These are phyloP conservation scores for Peromyscus polionotus DNA, from an alignment of 2,113 vertebrate species.

Conservation along the genomic window DNA sequence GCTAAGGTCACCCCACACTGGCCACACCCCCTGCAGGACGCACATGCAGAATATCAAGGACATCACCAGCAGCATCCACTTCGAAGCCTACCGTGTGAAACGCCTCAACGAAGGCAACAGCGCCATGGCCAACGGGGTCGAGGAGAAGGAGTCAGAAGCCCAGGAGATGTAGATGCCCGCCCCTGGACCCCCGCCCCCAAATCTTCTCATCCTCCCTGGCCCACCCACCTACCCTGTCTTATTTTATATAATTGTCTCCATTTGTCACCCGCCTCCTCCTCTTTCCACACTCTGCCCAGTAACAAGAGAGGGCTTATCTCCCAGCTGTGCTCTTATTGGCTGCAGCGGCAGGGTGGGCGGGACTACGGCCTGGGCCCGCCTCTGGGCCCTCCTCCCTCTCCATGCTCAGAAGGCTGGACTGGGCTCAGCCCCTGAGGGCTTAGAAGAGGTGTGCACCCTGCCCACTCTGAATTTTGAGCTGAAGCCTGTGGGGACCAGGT, in stretches of 20 bases:
- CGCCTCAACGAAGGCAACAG: conserved; percentile 95
- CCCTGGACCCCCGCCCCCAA: conserved; percentile 76
- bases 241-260: conserved; percentile 83
- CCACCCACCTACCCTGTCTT: conserved; percentile 70
- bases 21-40: conserved; percentile 87
- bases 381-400: not conserved
- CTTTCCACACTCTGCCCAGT: conserved; percentile 73
- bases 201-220: conserved; percentile 30
- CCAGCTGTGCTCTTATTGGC: not conserved
- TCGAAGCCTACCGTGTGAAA: conserved; percentile 96
- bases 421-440: not conserved
- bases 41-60: conserved; percentile 99
- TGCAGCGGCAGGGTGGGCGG: not conserved
- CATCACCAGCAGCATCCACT: conserved; percentile 98
- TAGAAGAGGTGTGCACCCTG: not conserved
- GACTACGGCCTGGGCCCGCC: not conserved
- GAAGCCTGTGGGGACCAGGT: not conserved
- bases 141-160: conserved; percentile 91
- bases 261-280: conserved; percentile 43
- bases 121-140: conserved; percentile 91
- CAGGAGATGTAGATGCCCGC: conserved; percentile 93
- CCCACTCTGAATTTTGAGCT: not conserved
- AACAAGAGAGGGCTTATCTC: conserved; percentile 64
- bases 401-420: not conserved
- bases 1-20: not conserved